Conservation (phyloP, 2,113 vertebrate genomes). For the Chionodraco myersi region DNA sequence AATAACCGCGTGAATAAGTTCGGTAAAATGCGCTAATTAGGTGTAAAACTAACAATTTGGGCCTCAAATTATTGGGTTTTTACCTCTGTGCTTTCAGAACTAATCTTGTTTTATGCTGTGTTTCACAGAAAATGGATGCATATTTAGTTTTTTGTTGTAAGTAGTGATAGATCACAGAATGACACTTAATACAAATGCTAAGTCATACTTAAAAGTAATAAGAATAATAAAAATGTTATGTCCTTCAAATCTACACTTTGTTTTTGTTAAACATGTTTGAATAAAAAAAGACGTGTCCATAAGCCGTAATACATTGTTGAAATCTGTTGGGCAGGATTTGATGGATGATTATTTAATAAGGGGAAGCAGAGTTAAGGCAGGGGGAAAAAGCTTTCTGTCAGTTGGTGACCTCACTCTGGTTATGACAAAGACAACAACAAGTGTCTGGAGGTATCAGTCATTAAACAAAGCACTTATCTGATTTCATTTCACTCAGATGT, state of each 20-base stretch:
- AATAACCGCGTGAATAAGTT: not conserved
- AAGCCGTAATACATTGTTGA: conserved; percentile 2
- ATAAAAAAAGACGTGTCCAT: not conserved
- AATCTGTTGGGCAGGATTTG: not conserved
- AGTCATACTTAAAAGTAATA: no score
- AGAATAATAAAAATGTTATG: no score
- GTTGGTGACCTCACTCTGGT: conserved; percentile 6
- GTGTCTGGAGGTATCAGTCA: conserved; percentile 2
- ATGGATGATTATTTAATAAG: conserved; percentile 33
- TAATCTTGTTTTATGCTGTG: not conserved
- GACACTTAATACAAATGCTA: not conserved
- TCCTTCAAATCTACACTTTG: not conserved
- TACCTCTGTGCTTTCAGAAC: not conserved
- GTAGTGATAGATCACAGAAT: not conserved
- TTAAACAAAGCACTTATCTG: not conserved
- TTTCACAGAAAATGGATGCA: not conserved
- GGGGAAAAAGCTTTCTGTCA: not conserved
- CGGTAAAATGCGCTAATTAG: not conserved
- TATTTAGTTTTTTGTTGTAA: not conserved
- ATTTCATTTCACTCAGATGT: not conserved
- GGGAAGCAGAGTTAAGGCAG: not conserved
- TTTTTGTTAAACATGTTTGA: not conserved
- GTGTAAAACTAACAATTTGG: not conserved
- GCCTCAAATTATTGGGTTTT: not conserved
- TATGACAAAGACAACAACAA: conserved; percentile 25